phyloP scores from a whole-genome alignment of 1,140 invertebrate species.

The Trichomalopsis sarcophagae region DNA sequence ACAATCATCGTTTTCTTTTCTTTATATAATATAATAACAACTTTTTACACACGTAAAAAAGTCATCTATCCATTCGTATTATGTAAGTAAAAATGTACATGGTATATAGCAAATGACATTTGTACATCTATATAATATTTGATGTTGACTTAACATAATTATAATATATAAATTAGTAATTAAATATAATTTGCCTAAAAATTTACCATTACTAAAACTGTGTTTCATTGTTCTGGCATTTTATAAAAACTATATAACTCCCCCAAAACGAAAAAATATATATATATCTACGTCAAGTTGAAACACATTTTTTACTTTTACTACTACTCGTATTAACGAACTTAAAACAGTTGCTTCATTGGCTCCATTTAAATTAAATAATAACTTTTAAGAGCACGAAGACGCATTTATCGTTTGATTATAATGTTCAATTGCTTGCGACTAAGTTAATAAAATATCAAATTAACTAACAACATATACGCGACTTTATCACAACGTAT shows the following conservation, averaged over 20 bases:
- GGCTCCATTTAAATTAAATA: constrained; percentile 7
- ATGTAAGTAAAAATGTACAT: constrained; percentile 43
- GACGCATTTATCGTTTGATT: constrained; percentile 26
- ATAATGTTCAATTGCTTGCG: constrained; percentile 7
- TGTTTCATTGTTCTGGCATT: constrained; percentile 19
- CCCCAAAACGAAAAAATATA: constrained; percentile 2
- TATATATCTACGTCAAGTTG: background rate
- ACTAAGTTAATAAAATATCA: constrained; percentile 46
- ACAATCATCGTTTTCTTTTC: background rate
- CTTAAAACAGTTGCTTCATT: constrained; percentile 20
- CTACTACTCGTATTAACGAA: constrained; percentile 6
- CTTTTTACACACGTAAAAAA: constrained; percentile 36
- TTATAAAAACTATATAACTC: background rate
- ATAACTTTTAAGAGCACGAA: constrained; percentile 3
- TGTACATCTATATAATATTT: constrained; percentile 42
- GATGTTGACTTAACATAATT: constrained; percentile 20
- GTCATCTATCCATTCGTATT: constrained; percentile 7
- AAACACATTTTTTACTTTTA: constrained; percentile 19
- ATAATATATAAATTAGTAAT: constrained; percentile 43
- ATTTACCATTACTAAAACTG: constrained; percentile 23
- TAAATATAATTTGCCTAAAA: constrained; percentile 45
- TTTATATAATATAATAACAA: background rate
- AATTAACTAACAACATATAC: constrained; percentile 50
- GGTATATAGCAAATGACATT: constrained; percentile 25
- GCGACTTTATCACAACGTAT: constrained; percentile 50